phyloP scores from a whole-genome alignment of 2,113 vertebrate genomes.

The Elephantulus edwardii region DNA sequence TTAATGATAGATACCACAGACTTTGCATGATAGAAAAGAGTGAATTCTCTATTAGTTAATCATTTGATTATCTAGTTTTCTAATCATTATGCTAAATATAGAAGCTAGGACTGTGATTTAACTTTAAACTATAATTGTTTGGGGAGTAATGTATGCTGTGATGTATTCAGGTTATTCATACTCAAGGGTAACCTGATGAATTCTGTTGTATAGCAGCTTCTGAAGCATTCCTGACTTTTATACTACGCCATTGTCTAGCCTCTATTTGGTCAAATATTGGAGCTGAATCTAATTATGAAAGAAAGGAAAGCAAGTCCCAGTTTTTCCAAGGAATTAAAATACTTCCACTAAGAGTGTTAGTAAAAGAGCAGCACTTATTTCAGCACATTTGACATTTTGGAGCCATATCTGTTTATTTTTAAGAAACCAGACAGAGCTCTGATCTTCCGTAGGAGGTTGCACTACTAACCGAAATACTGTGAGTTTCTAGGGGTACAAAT shows the following conservation, averaged over 20 bases:
- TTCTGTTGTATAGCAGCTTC: not conserved
- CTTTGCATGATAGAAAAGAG: not conserved
- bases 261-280: not conserved
- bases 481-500: no score
- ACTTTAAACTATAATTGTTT: not conserved
- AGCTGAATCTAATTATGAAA: not conserved
- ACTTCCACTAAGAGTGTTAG: not conserved
- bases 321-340: no score
- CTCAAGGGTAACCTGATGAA: not conserved
- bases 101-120: conserved; percentile 5
- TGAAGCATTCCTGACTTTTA: not conserved
- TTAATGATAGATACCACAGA: not conserved
- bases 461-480: no score
- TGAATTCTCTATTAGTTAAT: not conserved
- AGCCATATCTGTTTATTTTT: not conserved
- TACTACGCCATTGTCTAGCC: not conserved
- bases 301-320: not conserved
- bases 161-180: not conserved
- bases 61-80: not conserved
- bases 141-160: not conserved
- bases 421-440: not conserved
- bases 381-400: not conserved
- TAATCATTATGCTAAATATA: conserved; percentile 17
- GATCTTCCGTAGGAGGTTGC: no score
- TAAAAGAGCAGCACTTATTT: not conserved